These are phyloP conservation scores for Idaea straminata DNA, from an alignment of 2,888 invertebrate genomes.

Conservation along the genomic window DNA sequence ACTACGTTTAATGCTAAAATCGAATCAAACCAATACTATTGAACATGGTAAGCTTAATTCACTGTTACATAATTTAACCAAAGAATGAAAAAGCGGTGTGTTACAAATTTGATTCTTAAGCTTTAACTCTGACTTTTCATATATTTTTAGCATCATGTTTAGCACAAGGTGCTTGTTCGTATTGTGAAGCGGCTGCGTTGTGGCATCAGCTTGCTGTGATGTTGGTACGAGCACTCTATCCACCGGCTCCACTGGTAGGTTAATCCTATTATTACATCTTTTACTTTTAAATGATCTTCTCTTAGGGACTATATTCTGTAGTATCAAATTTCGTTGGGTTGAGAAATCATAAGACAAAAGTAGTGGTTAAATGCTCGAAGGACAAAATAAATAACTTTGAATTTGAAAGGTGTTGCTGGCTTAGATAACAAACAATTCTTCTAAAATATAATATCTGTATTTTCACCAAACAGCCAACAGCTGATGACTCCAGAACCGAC, in stretches of 20 bases:
- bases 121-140: background rate
- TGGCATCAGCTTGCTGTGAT: slow-evolving; percentile 95
- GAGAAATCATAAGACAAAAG: no score
- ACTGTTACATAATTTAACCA: background rate
- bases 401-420: no score
- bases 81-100: background rate
- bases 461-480: background rate
- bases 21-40: slow-evolving; percentile 67
- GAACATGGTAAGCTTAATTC: slow-evolving; percentile 55
- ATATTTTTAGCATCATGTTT: slow-evolving; percentile 48
- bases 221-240: slow-evolving; percentile 89
- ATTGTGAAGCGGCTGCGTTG: slow-evolving; percentile 95
- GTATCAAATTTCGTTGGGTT: no score
- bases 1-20: slow-evolving; percentile 67
- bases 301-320: no score
- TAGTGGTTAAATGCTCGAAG: no score
- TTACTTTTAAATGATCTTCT: no score
- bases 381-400: no score
- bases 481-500: slow-evolving; percentile 79
- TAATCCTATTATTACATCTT: background rate
- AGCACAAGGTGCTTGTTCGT: slow-evolving; percentile 87
- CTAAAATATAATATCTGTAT: background rate
- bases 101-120: background rate
- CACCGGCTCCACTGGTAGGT: slow-evolving; percentile 70
- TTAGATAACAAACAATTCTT: background rate